Conservation (phyloP, 2,797 vertebrate genomes). For the Gorsachius magnificus region DNA sequence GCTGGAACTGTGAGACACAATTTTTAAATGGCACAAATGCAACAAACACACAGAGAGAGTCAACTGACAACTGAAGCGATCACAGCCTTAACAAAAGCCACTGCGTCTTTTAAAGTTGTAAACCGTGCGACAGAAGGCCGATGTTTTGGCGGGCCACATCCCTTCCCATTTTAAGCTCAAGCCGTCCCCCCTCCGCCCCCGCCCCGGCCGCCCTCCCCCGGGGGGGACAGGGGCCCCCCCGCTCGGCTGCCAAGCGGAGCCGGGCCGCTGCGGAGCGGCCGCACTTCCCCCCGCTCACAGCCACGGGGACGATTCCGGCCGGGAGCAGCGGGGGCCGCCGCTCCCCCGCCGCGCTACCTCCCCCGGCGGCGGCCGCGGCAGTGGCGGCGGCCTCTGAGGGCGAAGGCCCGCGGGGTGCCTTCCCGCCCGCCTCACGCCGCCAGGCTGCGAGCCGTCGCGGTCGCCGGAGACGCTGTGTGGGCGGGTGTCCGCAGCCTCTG, state of each 20-base stretch:
- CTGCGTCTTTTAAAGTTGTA: accelerated
- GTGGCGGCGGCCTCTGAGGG: too few relatives aligned
- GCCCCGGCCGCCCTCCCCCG: too few relatives aligned
- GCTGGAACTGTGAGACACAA: accelerated
- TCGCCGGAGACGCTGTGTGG: neutral
- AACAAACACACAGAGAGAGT: accelerated
- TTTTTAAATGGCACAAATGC: accelerated
- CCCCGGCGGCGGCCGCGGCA: neutral
- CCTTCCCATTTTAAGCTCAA: neutral
- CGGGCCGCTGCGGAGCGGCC: too few relatives aligned
- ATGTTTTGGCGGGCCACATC: accelerated
- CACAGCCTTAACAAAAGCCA: accelerated
- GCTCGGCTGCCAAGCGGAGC: neutral
- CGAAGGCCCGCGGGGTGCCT: neutral
- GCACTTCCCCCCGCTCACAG: neutral
- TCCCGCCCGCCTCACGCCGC: too few relatives aligned
- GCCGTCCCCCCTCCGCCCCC: too few relatives aligned
- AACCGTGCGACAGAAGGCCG: too few relatives aligned
- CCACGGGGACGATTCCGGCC: accelerated
- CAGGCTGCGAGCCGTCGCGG: neutral
- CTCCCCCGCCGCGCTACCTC: neutral
- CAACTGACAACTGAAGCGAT: accelerated
- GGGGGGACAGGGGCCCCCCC: too few relatives aligned
- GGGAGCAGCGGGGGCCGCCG: neutral
- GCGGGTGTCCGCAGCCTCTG: neutral